Base-by-base conservation (phyloP, 2,113 vertebrate genomes). In the Heliornis fulica region DNA sequence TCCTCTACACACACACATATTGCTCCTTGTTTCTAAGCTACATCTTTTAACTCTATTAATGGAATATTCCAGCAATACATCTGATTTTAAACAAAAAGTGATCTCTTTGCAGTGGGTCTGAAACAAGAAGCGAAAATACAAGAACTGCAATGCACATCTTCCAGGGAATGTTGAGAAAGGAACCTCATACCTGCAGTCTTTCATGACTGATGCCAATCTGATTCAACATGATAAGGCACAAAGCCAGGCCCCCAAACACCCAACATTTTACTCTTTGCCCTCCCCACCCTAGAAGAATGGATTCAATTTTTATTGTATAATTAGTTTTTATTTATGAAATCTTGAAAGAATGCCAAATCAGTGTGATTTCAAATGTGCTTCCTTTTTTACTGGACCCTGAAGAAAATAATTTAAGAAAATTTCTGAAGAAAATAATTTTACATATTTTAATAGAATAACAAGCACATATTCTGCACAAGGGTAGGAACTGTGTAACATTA, bases 391-490 rank as follows among this genome's bases (percentile, higher is more conserved):
- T 34, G 8, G 11, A 85, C 11, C 28, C 43, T 50, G n/a, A 85
- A 89, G 15, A 89, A 92, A 87, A 90, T 59, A 63, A 79, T 34
- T 68, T 43, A 68, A 45, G 53, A 87, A 93, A 90, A 83, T 70
- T 90, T 14, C 65, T 87, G 70, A 76, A 93, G 65, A 91, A 95
- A 94, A 89, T 69, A 50, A 83, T 86, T 93, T 95, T 85, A 94
- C 71, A 59, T 86, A 57, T 63, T 56, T 66, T 91, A 93, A 91
- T 80, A 91, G 26, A 91, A 29, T 81, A 96, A 88, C n/a, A 93
- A 86, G 59, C 59, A 93, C 66, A 88, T 70, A 86, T 64, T 63
- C 78, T 90, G 91, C 64, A 90, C 71, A 93, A 2, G 4, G 66
- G 16, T 46, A 95, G 61, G 45, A 93, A 59, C 56, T 81, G 38